Evolutionary conservation across 92 coral and sea anemone genomes (phyloP), one percentile per base, ranked within the genome.

Genomic region (Porites divaricata): DNA sequence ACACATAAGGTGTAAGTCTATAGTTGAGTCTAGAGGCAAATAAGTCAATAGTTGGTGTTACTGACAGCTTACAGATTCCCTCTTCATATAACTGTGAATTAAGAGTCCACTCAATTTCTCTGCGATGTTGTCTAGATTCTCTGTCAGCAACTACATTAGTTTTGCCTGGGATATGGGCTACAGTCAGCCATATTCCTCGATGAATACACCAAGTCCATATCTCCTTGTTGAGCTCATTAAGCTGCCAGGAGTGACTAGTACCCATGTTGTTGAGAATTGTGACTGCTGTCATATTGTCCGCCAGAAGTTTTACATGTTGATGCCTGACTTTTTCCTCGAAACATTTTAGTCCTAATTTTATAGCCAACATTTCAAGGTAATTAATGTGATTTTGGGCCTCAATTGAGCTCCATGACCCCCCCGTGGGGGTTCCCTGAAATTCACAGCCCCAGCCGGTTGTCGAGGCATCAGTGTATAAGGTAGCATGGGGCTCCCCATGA

Each of bases 181-280:
- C 68, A 74, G 77, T 90, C 49, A 90, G 35, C 80, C 87, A 80
- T 49, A 87, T 68, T 50, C 84, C 72, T 53, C 81, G 54, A 21
- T 25, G 61, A 57, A 90, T 90, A 72, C 93, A 90, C 88, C 93
- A 86, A 61, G 78, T 51, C 93, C 93, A 90, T 48, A 90, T 76
- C 21, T 75, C 50, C 59, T 86, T 86, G 28, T 56, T 83, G 11
- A 86, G 70, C 35, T 24, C 67, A 75, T 90, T 86, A 52, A 76
- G 71, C 17, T 51, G 15, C 41, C 62, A 70, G 35, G 93, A 86
- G 85, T 85, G 90, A 75, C 87, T 89, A 23, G 90, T 86, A 22
- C 90, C 93, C 93, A 90, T 86, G 67, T 86, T 63, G 76, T 90
- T 86, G 9, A 86, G 61, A 16, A 74, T 52, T 4, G 81, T 23